A percentile compares a stretch with the other conserved stretches of the same genome.
These are phyloP conservation scores for Ametastegia equiseti DNA, from an alignment of 2,888 invertebrate genomes.

Conservation along the genomic window DNA sequence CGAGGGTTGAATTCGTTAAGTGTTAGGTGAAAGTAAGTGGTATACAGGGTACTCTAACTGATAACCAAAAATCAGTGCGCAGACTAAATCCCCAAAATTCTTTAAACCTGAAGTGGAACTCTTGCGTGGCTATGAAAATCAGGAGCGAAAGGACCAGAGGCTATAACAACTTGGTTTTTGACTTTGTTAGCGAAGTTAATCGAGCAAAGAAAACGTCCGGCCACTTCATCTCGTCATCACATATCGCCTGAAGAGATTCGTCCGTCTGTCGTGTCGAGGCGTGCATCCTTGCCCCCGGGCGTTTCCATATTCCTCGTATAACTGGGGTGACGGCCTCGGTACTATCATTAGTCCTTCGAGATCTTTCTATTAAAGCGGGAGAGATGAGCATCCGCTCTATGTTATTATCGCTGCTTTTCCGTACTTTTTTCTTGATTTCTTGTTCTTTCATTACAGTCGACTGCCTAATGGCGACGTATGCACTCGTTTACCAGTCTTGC, in stretches of 20 bases:
- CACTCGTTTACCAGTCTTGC: background rate
- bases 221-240: slow-evolving; percentile 14
- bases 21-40: background rate
- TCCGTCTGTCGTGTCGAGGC: slow-evolving; percentile 20
- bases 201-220: background rate
- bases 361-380: slow-evolving; percentile 43
- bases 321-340: background rate
- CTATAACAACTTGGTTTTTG: background rate
- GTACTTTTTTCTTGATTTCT: too few relatives aligned
- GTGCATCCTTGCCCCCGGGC: slow-evolving; percentile 13
- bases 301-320: slow-evolving; percentile 12
- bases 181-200: slow-evolving; percentile 29
- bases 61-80: background rate
- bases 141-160: background rate
- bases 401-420: slow-evolving; percentile 27
- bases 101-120: background rate
- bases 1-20: slow-evolving; percentile 34
- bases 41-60: background rate
- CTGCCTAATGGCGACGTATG: slow-evolving; percentile 9
- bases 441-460: slow-evolving; percentile 6
- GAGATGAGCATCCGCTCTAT: slow-evolving; percentile 2
- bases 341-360: slow-evolving; percentile 38
- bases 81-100: background rate
- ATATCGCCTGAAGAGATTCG: background rate
- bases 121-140: background rate